Evolutionary conservation across 2,888 invertebrate species (phyloP).

Genomic region (Polydesmus complanatus): DNA sequence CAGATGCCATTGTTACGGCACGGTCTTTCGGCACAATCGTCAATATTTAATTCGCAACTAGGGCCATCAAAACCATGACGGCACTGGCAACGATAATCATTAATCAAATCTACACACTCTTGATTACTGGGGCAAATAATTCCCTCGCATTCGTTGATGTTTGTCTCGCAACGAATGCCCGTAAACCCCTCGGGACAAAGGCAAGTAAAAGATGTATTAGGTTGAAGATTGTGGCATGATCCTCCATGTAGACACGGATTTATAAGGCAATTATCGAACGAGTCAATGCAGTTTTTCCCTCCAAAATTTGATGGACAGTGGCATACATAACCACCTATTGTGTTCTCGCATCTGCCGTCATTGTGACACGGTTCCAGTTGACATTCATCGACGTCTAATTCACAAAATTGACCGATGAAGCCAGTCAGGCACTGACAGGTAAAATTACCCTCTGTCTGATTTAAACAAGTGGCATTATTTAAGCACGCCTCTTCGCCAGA

Average conservation of each 20-base stretch:
- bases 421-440: constrained; percentile 59
- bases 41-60: constrained; percentile 41
- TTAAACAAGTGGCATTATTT: constrained; percentile 64
- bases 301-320: constrained; percentile 8
- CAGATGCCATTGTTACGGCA: constrained; percentile 62
- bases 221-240: constrained; percentile 39
- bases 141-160: constrained; percentile 70
- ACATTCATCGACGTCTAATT: constrained; percentile 68
- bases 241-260: constrained; percentile 21
- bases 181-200: constrained; percentile 30
- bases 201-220: constrained; percentile 34
- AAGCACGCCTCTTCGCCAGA: constrained; percentile 55
- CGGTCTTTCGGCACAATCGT: constrained; percentile 48
- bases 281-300: constrained; percentile 2
- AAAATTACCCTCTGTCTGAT: constrained; percentile 51
- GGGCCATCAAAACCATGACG: constrained; percentile 45
- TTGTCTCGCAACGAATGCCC: constrained; percentile 57
- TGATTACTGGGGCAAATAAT: constrained; percentile 39
- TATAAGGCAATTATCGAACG: constrained; percentile 10
- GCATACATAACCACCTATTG: constrained; percentile 5
- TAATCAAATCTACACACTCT: constrained; percentile 42
- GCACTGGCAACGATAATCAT: constrained; percentile 40
- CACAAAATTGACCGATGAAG: constrained; percentile 46
- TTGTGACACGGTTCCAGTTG: constrained; percentile 60
- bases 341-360: constrained; percentile 49